Base-by-base conservation (phyloP, 2,797 vertebrate species). In the Falco naumanni region DNA sequence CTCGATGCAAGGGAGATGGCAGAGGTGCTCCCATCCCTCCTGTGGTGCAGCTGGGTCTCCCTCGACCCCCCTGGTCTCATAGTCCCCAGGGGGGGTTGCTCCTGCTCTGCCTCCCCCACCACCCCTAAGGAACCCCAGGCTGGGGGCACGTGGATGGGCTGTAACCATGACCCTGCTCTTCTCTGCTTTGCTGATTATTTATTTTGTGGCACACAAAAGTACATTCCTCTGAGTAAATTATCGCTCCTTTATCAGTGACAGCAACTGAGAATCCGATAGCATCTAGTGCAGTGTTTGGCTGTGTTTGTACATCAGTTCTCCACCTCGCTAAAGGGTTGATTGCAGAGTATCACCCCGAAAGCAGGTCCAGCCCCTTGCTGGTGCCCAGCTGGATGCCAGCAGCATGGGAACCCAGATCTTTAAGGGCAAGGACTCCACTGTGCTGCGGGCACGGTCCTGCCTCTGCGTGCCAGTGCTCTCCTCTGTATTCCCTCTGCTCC, bases 271-370 rank as follows among this genome's bases (percentile, higher is more conserved):
- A 25, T 10, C 28, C 16, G 39, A 13, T 6, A 20, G 28, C 13
- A 16, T 15, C 1, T 2, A 6, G 13, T 0, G 0, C 0, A 0
- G 2, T 18, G 3, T 66, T 48, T 48, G 57, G 2, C 48, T 68
- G 43, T 21, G 25, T 59, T 50, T 66, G 31, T 21, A 21, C 2
- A 1, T 14, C 18, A 33, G 8, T 25, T 60, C 70, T 37, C 20
- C 43, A 33, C 37, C 43, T 48, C 2, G 2, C 43, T 45, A 4
- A 50, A 50, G 39, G 15, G 16, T 39, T 85, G 43, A 25, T 50
- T 33, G 61, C 39, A 22, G 41, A 51, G 6, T 7, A 13, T 45
- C 11, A 18, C 43, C 33, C 60, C 51, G 2, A 48, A 34, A 75
- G 18, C 1, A 7, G 10, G 6, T 65, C 70, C 3, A 4, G 51